Evolutionary conservation across 2,797 vertebrate species (phyloP), one percentile per base, ranked within the genome.

Genomic region (Sciaenops ocellatus): DNA sequence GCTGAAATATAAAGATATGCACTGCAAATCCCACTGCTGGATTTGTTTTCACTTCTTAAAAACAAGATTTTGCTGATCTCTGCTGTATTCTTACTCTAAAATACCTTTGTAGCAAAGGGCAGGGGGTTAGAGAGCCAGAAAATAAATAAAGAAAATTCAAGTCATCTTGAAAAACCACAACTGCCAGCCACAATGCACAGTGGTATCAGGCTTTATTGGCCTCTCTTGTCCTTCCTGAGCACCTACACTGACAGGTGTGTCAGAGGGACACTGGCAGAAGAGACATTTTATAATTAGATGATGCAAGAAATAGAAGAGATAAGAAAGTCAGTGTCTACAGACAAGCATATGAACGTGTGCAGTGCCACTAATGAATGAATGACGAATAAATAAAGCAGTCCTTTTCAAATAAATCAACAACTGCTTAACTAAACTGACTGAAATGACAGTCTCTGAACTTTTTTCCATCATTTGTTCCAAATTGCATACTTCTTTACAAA

Each of bases 141-240:
- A 76, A 60, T 55, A 34, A 68, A 80, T 54, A 47, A 51, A 26
- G 17, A 26, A 44, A 70, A 34, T 42, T 52, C 6, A 54, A 72
- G 70, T 70, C 61, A 71, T 57, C 59, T 65, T 74, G 41, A 73
- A 71, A 38, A 74, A 48, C 46, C 10, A 69, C 76, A 47, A 28
- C 52, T 16, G 54, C 26, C 6, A 48, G 7, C 8, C 24, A 42
- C 30, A 52, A 41, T 17, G 26, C 28, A 78, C 18, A 56, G 34
- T 28, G 59, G 44, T 20, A 41, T 47, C 44, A 26, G 61, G 28
- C 18, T 63, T 67, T 68, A 67, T 20, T 63, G 41, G 11, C 60
- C 41, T 70, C 52, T 26, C 13, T 60, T 26, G 42, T 56, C 18
- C 41, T 44, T 72, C 34, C 20, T 50, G 47, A 73, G 74, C 22